Conservation (phyloP, 2,797 vertebrate genomes). For the Cuculus canorus region DNA sequence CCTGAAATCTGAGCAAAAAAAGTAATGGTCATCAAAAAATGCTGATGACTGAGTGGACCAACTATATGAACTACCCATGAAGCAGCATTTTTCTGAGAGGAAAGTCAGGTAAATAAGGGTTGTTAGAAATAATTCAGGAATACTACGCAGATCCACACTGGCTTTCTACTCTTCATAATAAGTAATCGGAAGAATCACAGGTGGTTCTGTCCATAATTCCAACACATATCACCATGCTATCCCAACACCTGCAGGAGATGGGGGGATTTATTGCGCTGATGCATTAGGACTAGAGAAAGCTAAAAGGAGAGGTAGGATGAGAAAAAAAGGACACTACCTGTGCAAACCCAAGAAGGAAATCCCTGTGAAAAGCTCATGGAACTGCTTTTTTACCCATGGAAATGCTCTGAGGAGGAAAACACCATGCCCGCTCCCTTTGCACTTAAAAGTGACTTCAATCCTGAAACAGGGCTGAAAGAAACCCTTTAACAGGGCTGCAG, state of each 20-base stretch:
- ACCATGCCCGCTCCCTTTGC: accelerated
- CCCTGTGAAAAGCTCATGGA: background rate
- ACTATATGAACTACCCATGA: background rate
- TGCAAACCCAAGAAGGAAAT: background rate
- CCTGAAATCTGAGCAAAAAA: background rate
- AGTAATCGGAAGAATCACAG: background rate
- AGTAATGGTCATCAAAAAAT: background rate
- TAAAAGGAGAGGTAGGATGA: background rate
- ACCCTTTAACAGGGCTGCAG: background rate
- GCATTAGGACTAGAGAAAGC: background rate
- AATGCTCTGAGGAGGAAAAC: accelerated
- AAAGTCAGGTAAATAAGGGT: accelerated
- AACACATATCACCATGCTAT: background rate
- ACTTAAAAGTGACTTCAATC: background rate
- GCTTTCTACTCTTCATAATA: background rate
- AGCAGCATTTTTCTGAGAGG: background rate
- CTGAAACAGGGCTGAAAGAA: background rate
- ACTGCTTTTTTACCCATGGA: background rate
- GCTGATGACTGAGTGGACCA: background rate
- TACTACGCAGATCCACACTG: accelerated
- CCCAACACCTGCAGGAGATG: background rate
- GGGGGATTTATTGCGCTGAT: background rate
- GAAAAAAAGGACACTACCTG: too few relatives aligned
- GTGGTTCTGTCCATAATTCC: background rate
- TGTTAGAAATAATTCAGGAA: background rate